Evolutionary conservation across 1,140 invertebrate species (phyloP).

Genomic region (Hormaphis cornu): DNA sequence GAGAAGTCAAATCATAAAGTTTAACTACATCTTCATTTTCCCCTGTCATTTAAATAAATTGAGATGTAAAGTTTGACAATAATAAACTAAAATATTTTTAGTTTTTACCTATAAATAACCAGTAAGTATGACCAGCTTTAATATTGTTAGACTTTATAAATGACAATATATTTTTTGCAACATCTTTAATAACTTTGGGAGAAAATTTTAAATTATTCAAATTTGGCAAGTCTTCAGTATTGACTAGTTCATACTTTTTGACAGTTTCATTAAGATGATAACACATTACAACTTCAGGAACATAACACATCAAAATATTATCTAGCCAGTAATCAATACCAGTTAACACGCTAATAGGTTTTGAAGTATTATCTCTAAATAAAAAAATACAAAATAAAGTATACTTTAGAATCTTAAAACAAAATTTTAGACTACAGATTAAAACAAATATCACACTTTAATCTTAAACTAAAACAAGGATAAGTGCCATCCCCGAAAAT

Average conservation of each 20-base stretch:
- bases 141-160: conserved; percentile 89
- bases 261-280: conserved; percentile 88
- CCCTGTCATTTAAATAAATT: conserved; percentile 45
- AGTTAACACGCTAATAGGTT: conserved; percentile 85
- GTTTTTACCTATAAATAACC: conserved; percentile 75
- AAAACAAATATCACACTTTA: conserved; percentile 45
- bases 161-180: conserved; percentile 85
- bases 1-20: conserved; percentile 79
- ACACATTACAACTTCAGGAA: conserved; percentile 91
- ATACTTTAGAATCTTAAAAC: not conserved
- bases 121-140: conserved; percentile 90
- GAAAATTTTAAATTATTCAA: conserved; percentile 75
- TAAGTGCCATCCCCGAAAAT: conserved; percentile 82
- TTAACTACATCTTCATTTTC: conserved; percentile 86
- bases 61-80: too few relatives aligned
- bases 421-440: not conserved
- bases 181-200: conserved; percentile 75
- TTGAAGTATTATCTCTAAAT: conserved; percentile 64
- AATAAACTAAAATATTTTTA: not conserved
- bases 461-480: conserved; percentile 75
- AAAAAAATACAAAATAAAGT: not conserved
- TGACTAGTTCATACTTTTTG: conserved; percentile 86
- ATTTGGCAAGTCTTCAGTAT: conserved; percentile 85
- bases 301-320: conserved; percentile 90
- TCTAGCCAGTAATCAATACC: conserved; percentile 96